Conservation (phyloP, 2,797 vertebrate species). For the Scleropages formosus region DNA sequence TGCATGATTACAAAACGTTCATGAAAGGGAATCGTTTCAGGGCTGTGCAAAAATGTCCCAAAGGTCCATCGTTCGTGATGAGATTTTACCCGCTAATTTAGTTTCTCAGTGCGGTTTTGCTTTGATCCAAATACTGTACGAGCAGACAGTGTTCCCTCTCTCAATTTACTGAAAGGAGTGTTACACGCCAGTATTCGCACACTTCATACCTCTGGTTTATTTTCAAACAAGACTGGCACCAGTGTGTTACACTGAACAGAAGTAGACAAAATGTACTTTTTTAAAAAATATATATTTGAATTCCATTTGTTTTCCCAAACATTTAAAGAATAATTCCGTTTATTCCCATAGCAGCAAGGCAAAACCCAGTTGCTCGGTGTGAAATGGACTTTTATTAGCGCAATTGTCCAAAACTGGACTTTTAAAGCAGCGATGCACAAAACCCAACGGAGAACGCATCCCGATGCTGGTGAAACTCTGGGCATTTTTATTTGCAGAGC, state of each 20-base stretch:
- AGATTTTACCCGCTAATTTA: neutral
- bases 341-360: too few relatives aligned
- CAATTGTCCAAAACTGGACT: neutral
- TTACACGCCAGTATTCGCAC: neutral
- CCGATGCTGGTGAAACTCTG: neutral
- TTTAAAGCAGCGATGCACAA: neutral
- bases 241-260: neutral
- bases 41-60: constrained; percentile 45
- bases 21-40: constrained; percentile 65
- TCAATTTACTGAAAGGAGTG: constrained; percentile 20
- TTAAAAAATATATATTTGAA: neutral
- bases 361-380: too few relatives aligned
- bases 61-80: constrained; percentile 2
- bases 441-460: neutral
- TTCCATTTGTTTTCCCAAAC: too few relatives aligned
- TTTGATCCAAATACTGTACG: neutral
- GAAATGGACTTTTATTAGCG: too few relatives aligned
- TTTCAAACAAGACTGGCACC: neutral
- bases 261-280: neutral
- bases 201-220: neutral
- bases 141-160: neutral
- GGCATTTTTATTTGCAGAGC: constrained; percentile 51
- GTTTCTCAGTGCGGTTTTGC: constrained; percentile 1
- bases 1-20: constrained; percentile 48
- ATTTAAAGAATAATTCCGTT: too few relatives aligned